phyloP scores from a whole-genome alignment of 1,140 invertebrate species.

The Cotesia vestalis region DNA sequence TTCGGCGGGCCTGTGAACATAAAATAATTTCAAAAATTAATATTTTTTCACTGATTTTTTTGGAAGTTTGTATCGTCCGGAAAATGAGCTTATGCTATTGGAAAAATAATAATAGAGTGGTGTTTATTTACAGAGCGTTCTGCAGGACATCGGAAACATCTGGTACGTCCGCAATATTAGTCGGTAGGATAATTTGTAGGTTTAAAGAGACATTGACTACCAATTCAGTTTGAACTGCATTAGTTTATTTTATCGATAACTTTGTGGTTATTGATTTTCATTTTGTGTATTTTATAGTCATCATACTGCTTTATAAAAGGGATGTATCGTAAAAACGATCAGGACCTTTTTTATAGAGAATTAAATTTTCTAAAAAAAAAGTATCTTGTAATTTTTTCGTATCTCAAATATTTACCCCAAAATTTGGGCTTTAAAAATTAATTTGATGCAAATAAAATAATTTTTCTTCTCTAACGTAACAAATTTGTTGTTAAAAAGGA shows the following conservation, averaged over 20 bases:
- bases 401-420: no score
- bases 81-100: conserved; percentile 29
- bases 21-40: conserved; percentile 35
- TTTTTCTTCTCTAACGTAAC: no score
- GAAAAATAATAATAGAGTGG: conserved; percentile 44
- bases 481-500: no score
- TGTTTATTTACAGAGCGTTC: conserved; percentile 52
- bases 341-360: no score
- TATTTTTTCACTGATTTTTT: background rate
- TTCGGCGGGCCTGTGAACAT: conserved; percentile 86
- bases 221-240: conserved; percentile 11
- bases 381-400: no score
- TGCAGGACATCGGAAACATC: conserved; percentile 49
- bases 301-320: no score
- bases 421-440: no score
- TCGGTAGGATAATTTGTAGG: conserved; percentile 52
- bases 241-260: background rate
- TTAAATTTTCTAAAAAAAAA: no score
- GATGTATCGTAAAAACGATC: no score
- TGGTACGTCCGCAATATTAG: conserved; percentile 38
- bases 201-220: conserved; percentile 46
- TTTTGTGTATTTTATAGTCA: no score
- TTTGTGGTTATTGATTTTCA: no score
- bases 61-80: background rate
- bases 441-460: no score